Conservation (phyloP, 2,797 vertebrate genomes). For the Phylloscopus collybita region DNA sequence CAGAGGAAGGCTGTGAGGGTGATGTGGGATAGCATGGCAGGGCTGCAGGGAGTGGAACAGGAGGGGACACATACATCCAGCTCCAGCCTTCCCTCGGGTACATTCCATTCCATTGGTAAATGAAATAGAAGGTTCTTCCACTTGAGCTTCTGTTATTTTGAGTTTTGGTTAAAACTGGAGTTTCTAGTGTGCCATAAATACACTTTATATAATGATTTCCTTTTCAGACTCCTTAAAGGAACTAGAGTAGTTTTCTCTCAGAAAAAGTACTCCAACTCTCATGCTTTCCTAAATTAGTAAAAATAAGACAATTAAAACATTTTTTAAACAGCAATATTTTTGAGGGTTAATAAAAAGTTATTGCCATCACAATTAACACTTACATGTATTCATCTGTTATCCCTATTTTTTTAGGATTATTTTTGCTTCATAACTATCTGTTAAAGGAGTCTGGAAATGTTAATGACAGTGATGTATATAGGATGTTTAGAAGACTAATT, state of each 20-base stretch:
- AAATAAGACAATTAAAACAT: not conserved
- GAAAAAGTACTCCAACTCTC: not conserved
- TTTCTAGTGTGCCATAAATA: not conserved
- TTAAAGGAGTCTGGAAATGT: not conserved
- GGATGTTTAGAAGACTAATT: not conserved
- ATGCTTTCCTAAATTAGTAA: not conserved
- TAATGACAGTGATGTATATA: not conserved
- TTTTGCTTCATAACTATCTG: not conserved
- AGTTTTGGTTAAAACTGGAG: not conserved
- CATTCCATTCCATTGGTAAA: not conserved
- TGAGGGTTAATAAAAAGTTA: not conserved
- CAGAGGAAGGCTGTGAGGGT: not conserved
- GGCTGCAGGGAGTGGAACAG: not conserved
- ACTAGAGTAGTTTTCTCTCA: not conserved
- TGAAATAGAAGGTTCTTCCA: not conserved
- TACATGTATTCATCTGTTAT: not conserved
- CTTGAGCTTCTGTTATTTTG: not conserved
- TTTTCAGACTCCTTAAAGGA: not conserved
- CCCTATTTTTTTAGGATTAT: not conserved
- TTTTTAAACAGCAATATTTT: not conserved
- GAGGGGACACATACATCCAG: rapidly evolving
- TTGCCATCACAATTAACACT: not conserved
- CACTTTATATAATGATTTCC: not conserved
- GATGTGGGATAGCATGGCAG: not conserved
- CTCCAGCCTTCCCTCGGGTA: not conserved